Conservation (phyloP, 2,888 invertebrate species). For the Ornithoptera alexandrae region DNA sequence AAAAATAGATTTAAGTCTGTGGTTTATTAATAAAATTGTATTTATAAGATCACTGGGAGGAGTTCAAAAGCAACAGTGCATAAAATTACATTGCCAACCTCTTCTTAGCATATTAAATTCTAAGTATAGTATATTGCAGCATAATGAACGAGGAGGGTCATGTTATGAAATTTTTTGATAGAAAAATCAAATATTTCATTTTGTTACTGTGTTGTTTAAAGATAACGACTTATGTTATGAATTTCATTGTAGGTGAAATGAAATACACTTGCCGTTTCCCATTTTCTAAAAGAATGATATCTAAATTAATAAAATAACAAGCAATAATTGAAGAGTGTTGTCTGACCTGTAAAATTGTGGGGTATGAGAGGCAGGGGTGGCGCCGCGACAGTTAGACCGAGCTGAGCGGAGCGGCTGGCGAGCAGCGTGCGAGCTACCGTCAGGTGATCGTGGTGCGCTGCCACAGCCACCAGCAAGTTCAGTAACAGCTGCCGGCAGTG, state of each 20-base stretch:
- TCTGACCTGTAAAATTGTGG: slow-evolving; percentile 88
- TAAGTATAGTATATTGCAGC: background rate
- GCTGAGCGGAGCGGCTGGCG: slow-evolving; percentile 87
- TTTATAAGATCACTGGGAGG: background rate
- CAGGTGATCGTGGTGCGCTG: slow-evolving; percentile 93
- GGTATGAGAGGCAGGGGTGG: slow-evolving; percentile 84
- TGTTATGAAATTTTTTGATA: background rate
- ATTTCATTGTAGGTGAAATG: background rate
- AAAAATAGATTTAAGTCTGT: background rate
- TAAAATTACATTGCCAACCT: background rate
- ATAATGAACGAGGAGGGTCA: background rate
- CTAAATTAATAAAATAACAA: background rate
- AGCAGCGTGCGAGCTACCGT: slow-evolving; percentile 91
- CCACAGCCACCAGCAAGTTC: slow-evolving; percentile 93
- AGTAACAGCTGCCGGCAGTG: slow-evolving; percentile 96
- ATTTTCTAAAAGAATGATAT: background rate
- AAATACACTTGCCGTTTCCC: too few species aligned
- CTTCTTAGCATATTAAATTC: background rate
- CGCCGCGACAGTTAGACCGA: slow-evolving; percentile 86
- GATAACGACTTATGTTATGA: background rate
- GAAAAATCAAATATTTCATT: background rate
- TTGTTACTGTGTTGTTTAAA: background rate
- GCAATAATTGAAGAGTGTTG: background rate
- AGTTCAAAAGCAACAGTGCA: background rate
- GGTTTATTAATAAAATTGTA: background rate